These are phyloP conservation scores for Drosophila ananassae DNA, from an alignment of 1,140 invertebrate species.

Conservation along the genomic window DNA sequence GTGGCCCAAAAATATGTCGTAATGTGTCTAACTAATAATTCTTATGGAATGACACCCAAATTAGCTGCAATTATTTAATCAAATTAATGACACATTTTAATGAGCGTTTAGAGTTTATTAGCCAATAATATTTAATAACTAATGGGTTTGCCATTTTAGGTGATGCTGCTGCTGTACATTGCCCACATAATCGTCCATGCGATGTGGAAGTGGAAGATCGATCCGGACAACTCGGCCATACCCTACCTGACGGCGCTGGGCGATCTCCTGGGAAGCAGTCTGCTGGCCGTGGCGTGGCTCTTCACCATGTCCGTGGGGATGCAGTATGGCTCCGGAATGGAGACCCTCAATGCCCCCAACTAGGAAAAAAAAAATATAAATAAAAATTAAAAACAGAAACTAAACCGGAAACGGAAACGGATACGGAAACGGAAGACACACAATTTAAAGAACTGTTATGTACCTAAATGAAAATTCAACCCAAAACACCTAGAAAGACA, in stretches of 20 bases:
- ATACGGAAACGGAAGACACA: background rate
- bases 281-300: slow-evolving; percentile 93
- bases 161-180: slow-evolving; percentile 91
- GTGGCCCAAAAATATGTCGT: background rate
- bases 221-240: slow-evolving; percentile 98
- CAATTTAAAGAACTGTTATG: slow-evolving; percentile 51
- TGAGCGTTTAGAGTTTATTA: background rate
- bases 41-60: background rate
- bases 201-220: slow-evolving; percentile 95
- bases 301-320: slow-evolving; percentile 89
- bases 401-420: background rate
- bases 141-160: slow-evolving; percentile 84
- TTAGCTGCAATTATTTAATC: slow-evolving; percentile 1
- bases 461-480: slow-evolving; percentile 41
- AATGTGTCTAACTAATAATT: background rate
- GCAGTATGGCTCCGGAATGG: slow-evolving; percentile 84
- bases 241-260: slow-evolving; percentile 97
- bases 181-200: slow-evolving; percentile 94
- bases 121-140: background rate
- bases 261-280: slow-evolving; percentile 94
- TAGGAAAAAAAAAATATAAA: slow-evolving; percentile 10
- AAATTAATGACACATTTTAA: background rate
- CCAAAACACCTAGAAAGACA: background rate
- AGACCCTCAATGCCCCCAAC: slow-evolving; percentile 76
- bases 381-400: background rate